phyloP scores from a whole-genome alignment of 2,888 invertebrate species.

The Byasa hedistus region DNA sequence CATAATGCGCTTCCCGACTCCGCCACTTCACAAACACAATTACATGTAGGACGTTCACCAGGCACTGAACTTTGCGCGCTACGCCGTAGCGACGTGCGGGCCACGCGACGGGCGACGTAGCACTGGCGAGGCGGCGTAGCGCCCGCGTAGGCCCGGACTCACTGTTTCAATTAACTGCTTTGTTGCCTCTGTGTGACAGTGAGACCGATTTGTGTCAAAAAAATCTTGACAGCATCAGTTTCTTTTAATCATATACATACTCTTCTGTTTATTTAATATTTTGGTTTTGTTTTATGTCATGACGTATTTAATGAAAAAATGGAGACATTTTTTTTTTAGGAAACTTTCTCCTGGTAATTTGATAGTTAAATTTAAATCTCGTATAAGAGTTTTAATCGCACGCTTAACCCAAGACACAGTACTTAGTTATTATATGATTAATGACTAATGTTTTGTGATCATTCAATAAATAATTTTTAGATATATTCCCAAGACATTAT shows the following conservation, averaged over 20 bases:
- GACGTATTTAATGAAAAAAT: too few species aligned
- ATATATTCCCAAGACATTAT: too few species aligned
- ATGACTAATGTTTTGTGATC: too few species aligned
- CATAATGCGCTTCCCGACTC: constrained; percentile 54
- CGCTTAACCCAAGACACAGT: too few species aligned
- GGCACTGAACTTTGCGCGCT: constrained; percentile 42
- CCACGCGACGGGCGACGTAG: constrained; percentile 73
- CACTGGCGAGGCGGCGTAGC: constrained; percentile 64
- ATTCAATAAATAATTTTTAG: too few species aligned
- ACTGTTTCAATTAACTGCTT: constrained; percentile 74
- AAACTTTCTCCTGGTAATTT: too few species aligned
- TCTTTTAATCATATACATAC: background rate
- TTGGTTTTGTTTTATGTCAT: too few species aligned
- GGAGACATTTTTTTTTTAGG: too few species aligned
- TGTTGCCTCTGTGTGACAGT: constrained; percentile 63
- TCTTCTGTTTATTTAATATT: too few species aligned
- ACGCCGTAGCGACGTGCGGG: constrained; percentile 64
- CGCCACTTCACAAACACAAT: constrained; percentile 49
- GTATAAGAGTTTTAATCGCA: too few species aligned
- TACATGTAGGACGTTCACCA: constrained; percentile 62
- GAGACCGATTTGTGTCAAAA: constrained; percentile 44
- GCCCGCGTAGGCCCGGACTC: constrained; percentile 41
- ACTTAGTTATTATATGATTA: too few species aligned
- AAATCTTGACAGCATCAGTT: constrained; percentile 23
- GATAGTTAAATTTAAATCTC: too few species aligned